These are phyloP conservation scores for Sweltsa coloradensis DNA, from an alignment of 1,140 invertebrate genomes.

Conservation along the genomic window DNA sequence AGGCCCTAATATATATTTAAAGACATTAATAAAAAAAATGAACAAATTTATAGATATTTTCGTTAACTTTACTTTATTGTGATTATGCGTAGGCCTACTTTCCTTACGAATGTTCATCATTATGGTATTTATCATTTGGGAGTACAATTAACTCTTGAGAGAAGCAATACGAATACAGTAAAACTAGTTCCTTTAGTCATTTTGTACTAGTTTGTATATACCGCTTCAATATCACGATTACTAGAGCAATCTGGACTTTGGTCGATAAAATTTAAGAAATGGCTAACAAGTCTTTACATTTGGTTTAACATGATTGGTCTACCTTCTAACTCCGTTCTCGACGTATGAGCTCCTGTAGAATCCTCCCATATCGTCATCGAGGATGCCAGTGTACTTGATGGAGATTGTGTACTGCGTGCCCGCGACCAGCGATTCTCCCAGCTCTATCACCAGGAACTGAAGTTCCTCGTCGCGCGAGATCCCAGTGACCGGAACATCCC, in stretches of 20 bases:
- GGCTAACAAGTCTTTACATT: not conserved
- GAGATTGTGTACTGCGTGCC: conserved; percentile 27
- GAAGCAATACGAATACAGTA: not conserved
- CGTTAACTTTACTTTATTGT: too few relatives aligned
- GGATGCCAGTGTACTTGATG: conserved; percentile 36
- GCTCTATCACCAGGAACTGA: conserved; percentile 22
- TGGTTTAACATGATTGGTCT: conserved; percentile 5
- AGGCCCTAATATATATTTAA: too few relatives aligned
- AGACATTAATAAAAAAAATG: too few relatives aligned
- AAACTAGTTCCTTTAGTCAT: not conserved
- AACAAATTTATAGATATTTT: too few relatives aligned
- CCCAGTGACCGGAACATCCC: not conserved
- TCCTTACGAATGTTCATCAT: too few relatives aligned
- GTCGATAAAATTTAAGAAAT: not conserved
- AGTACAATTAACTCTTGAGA: not conserved
- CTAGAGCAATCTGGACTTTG: too few relatives aligned
- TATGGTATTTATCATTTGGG: too few relatives aligned
- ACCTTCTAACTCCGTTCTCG: conserved; percentile 27
- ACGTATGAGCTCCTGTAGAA: conserved; percentile 72
- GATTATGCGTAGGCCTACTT: too few relatives aligned
- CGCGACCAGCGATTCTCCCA: conserved; percentile 13
- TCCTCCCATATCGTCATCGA: conserved; percentile 49
- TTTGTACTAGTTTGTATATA: not conserved
- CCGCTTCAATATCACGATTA: not conserved
- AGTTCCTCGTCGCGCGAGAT: not conserved